Percentiles rank a stretch among this genome's conserved stretches.
Conservation (phyloP, 2,888 invertebrate genomes). For the Dynastes maya region DNA sequence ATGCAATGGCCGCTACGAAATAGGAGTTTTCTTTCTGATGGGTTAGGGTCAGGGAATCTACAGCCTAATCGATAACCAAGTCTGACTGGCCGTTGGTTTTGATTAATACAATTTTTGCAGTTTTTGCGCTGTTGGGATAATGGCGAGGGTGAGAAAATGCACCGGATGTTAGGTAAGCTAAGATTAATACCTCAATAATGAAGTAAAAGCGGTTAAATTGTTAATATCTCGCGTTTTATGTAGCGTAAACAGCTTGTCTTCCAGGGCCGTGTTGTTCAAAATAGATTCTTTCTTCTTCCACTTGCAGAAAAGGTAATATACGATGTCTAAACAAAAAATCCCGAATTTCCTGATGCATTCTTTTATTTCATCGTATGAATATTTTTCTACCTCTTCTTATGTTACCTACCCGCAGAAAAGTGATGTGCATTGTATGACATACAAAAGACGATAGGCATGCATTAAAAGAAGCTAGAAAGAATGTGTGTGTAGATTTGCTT, state of each 20-base stretch:
- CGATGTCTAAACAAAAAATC: neutral
- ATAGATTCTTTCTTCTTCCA: too few relatives aligned
- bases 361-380: neutral
- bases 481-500: too few relatives aligned
- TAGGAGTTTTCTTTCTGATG: neutral
- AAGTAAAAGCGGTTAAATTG: too few relatives aligned
- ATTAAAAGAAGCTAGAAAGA: too few relatives aligned
- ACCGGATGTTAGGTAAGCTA: too few relatives aligned
- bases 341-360: neutral
- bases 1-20: constrained; percentile 20
- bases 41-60: constrained; percentile 34
- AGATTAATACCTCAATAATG: too few relatives aligned
- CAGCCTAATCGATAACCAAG: constrained; percentile 24
- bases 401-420: too few relatives aligned
- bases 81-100: constrained; percentile 24
- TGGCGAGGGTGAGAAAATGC: neutral
- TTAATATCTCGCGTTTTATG: too few relatives aligned
- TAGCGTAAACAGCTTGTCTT: too few relatives aligned
- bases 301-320: neutral
- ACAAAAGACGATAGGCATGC: too few relatives aligned
- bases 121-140: neutral
- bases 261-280: too few relatives aligned
- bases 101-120: constrained; percentile 33
- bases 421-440: too few relatives aligned
- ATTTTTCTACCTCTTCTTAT: neutral